Evolutionary conservation across 30 jellyfish, hydroid and myxozoan species (phyloP).

Genomic region (Hydractinia symbiolongicarpus): DNA sequence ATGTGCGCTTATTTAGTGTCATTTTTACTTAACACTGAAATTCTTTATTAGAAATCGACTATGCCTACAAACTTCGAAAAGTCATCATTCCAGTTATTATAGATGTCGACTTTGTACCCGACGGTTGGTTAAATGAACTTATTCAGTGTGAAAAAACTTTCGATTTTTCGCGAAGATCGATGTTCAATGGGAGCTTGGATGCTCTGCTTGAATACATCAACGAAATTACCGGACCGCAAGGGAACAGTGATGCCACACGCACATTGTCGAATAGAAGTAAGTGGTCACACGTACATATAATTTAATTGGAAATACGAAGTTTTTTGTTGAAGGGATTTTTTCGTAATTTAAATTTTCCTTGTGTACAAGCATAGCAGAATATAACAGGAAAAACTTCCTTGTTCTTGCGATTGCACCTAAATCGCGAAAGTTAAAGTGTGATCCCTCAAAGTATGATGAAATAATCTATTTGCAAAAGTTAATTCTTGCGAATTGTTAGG

Average conservation of each 20-base stretch:
- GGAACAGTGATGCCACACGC: neutral
- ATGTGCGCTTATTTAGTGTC: too few species aligned
- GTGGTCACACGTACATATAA: neutral
- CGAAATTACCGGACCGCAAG: neutral
- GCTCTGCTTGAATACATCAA: constrained; percentile 16
- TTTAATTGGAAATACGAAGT: too few species aligned
- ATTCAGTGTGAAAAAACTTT: constrained; percentile 51
- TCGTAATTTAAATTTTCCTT: too few species aligned
- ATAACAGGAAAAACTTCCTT: too few species aligned
- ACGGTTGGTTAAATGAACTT: constrained; percentile 81
- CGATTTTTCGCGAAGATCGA: constrained; percentile 44
- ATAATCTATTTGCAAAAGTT: too few species aligned
- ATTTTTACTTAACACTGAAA: too few species aligned
- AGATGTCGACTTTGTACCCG: constrained; percentile 60
- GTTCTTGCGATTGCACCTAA: too few species aligned
- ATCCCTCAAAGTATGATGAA: too few species aligned
- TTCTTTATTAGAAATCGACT: constrained; percentile 52
- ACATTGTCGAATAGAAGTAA: neutral
- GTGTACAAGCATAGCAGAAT: too few species aligned
- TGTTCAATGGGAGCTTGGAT: constrained; percentile 48
- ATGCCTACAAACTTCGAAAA: constrained; percentile 65
- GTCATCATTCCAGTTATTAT: constrained; percentile 62
- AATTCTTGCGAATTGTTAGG: too few species aligned
- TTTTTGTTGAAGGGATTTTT: too few species aligned
- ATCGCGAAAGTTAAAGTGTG: too few species aligned